Percentiles rank a stretch among this genome's conserved stretches.
Conservation (phyloP, 2,888 invertebrate species). For the Xanthostigma xanthostigma region DNA sequence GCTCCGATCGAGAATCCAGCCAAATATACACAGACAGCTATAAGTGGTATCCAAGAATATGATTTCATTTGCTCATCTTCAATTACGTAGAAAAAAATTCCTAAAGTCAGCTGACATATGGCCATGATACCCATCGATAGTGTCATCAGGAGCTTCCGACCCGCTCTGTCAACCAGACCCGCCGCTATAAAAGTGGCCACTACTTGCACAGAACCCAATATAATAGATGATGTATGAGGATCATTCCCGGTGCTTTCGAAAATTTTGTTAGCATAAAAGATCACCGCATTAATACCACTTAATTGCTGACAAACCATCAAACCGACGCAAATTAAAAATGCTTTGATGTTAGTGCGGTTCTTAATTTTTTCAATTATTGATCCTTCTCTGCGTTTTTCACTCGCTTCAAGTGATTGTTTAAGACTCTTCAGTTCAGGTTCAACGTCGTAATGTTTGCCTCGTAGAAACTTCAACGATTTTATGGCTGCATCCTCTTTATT, state of each 20-base stretch:
- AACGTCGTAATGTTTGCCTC: slow-evolving; percentile 53
- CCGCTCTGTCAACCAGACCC: slow-evolving; percentile 58
- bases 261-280: slow-evolving; percentile 58
- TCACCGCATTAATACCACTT: slow-evolving; percentile 64
- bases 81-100: slow-evolving; percentile 52
- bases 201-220: slow-evolving; percentile 64
- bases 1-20: slow-evolving; percentile 30
- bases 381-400: slow-evolving; percentile 6
- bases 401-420: slow-evolving; percentile 27
- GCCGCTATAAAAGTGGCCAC: slow-evolving; percentile 49
- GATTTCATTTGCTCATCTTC: slow-evolving; percentile 27
- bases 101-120: slow-evolving; percentile 46
- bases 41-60: slow-evolving; percentile 24
- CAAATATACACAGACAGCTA: slow-evolving; percentile 27
- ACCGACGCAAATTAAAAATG: slow-evolving; percentile 22
- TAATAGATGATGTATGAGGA: slow-evolving; percentile 27
- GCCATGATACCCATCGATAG: slow-evolving; percentile 57
- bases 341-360: slow-evolving; percentile 19
- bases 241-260: slow-evolving; percentile 41
- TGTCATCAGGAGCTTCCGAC: slow-evolving; percentile 57
- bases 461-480: slow-evolving; percentile 46
- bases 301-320: slow-evolving; percentile 56
- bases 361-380: background rate
- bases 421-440: slow-evolving; percentile 46
- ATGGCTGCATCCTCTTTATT: slow-evolving; percentile 37